Percentiles rank a stretch among this genome's conserved stretches.
These are phyloP conservation scores for Mobula birostris DNA, from an alignment of 2,113 vertebrate species.

Conservation along the genomic window DNA sequence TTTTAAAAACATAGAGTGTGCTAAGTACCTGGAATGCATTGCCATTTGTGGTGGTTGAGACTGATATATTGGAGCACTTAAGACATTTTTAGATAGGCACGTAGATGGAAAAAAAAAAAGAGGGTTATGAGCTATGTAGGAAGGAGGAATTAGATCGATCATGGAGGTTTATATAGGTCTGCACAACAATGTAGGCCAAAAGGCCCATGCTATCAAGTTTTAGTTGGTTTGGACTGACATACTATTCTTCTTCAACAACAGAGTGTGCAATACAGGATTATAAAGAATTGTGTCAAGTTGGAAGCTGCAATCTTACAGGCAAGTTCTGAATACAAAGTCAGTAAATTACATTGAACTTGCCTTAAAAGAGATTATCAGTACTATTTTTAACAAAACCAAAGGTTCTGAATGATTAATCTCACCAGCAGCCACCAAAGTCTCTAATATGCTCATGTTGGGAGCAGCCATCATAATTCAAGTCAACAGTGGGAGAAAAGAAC, in stretches of 20 bases:
- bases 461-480: not conserved
- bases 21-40: too few species aligned
- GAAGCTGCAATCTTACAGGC: not conserved
- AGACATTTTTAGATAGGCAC: too few species aligned
- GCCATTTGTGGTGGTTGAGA: too few species aligned
- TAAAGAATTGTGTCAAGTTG: not conserved
- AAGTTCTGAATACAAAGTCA: not conserved
- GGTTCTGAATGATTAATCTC: not conserved
- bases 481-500: not conserved
- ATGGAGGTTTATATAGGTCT: too few species aligned
- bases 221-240: not conserved
- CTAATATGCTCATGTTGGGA: not conserved
- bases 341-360: not conserved
- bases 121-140: too few species aligned
- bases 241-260: not conserved
- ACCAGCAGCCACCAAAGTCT: not conserved
- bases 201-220: too few species aligned
- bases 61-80: too few species aligned
- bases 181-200: too few species aligned
- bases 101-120: too few species aligned
- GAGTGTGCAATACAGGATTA: too few species aligned
- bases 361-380: not conserved
- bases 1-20: too few species aligned
- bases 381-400: not conserved
- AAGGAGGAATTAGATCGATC: too few species aligned